These are phyloP conservation scores for Erpornis zantholeuca DNA, from an alignment of 2,113 vertebrate genomes.

Conservation along the genomic window DNA sequence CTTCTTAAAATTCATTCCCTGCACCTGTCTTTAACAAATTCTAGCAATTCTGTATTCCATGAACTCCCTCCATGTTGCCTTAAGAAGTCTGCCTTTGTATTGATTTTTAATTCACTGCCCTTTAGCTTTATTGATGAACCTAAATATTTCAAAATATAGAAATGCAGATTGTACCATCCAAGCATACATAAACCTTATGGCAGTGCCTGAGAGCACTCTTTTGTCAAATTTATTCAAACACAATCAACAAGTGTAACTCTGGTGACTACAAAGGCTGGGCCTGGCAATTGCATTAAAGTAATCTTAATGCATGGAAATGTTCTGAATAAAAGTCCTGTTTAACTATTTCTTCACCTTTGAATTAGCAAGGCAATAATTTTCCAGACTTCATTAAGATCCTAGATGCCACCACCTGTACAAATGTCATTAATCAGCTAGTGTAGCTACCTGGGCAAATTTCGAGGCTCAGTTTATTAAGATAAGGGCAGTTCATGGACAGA, in stretches of 20 bases:
- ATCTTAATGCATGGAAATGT: background rate
- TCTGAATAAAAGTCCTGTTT: background rate
- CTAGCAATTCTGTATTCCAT: background rate
- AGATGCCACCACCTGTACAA: background rate
- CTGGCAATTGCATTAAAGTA: background rate
- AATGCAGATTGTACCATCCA: background rate
- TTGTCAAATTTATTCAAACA: conserved; percentile 8
- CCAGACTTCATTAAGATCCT: background rate
- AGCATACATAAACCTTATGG: background rate
- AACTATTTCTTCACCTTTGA: background rate
- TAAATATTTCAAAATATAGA: conserved; percentile 43
- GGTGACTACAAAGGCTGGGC: background rate
- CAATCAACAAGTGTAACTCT: background rate
- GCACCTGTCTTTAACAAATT: background rate
- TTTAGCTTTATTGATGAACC: conserved; percentile 53
- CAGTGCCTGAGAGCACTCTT: background rate
- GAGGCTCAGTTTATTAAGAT: background rate
- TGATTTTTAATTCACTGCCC: conserved; percentile 60
- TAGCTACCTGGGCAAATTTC: background rate
- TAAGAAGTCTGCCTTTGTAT: conserved; percentile 52
- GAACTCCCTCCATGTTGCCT: conserved; percentile 2
- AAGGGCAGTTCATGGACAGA: background rate
- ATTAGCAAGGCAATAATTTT: background rate
- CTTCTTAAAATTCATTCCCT: conserved; percentile 27
- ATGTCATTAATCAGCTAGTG: background rate